Conservation (phyloP, 1,140 invertebrate genomes). For the Polyergus mexicanus region DNA sequence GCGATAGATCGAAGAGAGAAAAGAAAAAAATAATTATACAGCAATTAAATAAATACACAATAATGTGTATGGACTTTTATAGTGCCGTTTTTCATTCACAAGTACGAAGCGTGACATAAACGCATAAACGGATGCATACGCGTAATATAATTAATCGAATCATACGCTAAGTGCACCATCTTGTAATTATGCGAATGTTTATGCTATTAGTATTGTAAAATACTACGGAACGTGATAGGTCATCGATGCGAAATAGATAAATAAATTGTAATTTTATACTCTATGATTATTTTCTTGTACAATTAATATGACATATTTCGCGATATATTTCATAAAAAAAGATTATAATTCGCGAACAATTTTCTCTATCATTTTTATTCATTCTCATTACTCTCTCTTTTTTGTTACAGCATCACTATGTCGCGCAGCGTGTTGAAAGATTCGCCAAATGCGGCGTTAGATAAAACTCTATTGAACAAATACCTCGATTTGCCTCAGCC, state of each 20-base stretch:
- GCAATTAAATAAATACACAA: neutral
- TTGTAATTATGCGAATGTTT: neutral
- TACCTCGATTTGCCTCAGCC: conserved; percentile 93
- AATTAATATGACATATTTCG: no score
- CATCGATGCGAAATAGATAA: neutral
- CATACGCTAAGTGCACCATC: neutral
- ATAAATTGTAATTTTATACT: neutral
- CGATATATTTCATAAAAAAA: neutral
- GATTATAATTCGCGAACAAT: neutral
- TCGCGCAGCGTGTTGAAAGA: conserved; percentile 87
- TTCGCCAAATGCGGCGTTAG: conserved; percentile 91
- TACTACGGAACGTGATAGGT: neutral
- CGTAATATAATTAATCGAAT: neutral
- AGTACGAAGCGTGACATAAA: no score
- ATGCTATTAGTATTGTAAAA: neutral
- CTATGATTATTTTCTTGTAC: neutral
- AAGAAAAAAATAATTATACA: neutral
- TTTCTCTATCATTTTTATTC: neutral
- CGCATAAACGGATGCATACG: neutral
- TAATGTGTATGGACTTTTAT: neutral
- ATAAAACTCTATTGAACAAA: conserved; percentile 91
- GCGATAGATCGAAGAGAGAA: neutral
- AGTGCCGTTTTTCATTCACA: neutral
- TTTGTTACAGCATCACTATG: conserved; percentile 82
- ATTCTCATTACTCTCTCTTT: neutral